Percentiles rank a stretch among this genome's conserved stretches.
These are phyloP conservation scores for Epinephelus fuscoguttatus DNA, from an alignment of 2,113 vertebrate species.

Conservation along the genomic window DNA sequence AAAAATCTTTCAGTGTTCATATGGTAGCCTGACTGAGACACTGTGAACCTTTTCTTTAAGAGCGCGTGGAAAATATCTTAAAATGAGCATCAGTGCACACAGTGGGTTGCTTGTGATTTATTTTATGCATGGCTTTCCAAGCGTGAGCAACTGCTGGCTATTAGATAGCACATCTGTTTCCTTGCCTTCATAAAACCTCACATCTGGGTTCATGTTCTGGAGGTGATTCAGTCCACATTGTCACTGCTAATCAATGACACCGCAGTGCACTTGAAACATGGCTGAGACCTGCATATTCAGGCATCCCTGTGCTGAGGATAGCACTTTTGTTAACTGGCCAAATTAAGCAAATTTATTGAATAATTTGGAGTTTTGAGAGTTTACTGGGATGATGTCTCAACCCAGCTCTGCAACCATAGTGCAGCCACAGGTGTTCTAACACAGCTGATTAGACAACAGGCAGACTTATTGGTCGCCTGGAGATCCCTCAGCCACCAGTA, in stretches of 20 bases:
- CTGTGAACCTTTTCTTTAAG: no score
- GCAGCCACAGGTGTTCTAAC: background rate
- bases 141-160: conserved; percentile 19
- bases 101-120: background rate
- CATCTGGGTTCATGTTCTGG: conserved; percentile 29
- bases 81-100: background rate
- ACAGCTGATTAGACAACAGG: background rate
- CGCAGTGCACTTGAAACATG: background rate
- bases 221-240: conserved; percentile 13
- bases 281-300: background rate
- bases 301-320: background rate
- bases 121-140: conserved; percentile 18
- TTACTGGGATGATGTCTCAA: background rate
- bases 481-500: background rate
- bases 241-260: background rate
- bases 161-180: conserved; percentile 39
- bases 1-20: no score
- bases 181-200: conserved; percentile 25
- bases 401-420: background rate
- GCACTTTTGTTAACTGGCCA: background rate
- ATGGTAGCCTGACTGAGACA: no score
- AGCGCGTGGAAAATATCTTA: no score
- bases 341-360: background rate
- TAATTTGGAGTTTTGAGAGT: background rate
- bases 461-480: background rate